Base-by-base conservation (phyloP, 2,113 vertebrate genomes). In the Ia io region DNA sequence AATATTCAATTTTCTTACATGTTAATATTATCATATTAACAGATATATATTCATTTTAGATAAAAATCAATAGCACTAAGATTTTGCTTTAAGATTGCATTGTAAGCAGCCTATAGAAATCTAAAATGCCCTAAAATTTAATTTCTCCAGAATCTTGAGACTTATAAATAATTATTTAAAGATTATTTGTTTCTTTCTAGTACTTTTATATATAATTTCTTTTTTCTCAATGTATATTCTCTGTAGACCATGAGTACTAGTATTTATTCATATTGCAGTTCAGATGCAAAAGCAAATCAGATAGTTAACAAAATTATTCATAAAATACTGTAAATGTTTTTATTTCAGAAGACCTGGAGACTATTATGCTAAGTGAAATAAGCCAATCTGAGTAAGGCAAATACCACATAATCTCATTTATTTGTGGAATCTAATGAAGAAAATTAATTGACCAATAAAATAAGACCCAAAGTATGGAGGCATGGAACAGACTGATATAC, bases 241-340 rank as follows among this genome's bases (percentile, higher is more conserved):
- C 9, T 70, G 17, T 73, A 84, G 16, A 70, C 11, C 5, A 59
- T 70, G 2, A 86, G 3, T 51, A 25, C 47, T 30, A 89, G 5
- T 51, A 25, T 53, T 25, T 91, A 70, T 37, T 91, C 32, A 35
- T 63, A 56, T 47, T 82, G 13, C 5, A 82, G 5, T 92, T 61
- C 30, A 35, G 1, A 73, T 69, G 14, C 10, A 67, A 94, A 96
- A 76, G 32, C 8, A 73, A 17, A 17, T 80, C 67, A 40, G 35
- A 51, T 16, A 79, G 12, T 85, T 95, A 20, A 82, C 30, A 44
- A 20, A 63, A 32, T 69, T 40, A 42, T 51, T 71, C 32, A 88
- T 28, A 92, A 94, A 91, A 49, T 84, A 40, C 30, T 32, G 93
- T 95, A 76, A 61, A 84, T 87, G 70, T 42, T 90, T 79, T 25